phyloP scores from a whole-genome alignment of 2,888 invertebrate species.

The Tetramorium bicarinatum region DNA sequence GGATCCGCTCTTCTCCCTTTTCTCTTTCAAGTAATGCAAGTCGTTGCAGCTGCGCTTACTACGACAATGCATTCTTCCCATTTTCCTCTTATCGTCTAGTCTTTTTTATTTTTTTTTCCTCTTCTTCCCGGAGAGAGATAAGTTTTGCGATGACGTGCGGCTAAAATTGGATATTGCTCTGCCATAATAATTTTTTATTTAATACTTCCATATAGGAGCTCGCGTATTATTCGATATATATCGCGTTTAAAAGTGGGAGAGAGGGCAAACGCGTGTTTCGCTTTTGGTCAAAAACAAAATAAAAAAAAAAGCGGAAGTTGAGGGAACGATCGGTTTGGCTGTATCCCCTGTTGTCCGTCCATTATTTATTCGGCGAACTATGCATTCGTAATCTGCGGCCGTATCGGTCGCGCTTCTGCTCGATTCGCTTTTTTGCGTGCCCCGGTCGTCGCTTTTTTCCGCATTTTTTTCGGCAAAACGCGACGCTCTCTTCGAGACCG shows the following conservation, averaged over 20 bases:
- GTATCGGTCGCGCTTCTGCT: constrained; percentile 56
- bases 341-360: constrained; percentile 51
- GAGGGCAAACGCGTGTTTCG: constrained; percentile 29
- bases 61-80: constrained; percentile 3
- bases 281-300: constrained; percentile 32
- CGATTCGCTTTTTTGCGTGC: constrained; percentile 55
- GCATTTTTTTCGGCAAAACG: constrained; percentile 53
- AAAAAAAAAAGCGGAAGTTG: constrained; percentile 32
- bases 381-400: constrained; percentile 65
- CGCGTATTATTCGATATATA: constrained; percentile 24
- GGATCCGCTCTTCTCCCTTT: constrained; percentile 2
- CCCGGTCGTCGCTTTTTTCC: constrained; percentile 48
- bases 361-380: constrained; percentile 66
- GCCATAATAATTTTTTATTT: constrained; percentile 21
- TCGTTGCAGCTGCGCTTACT: neutral
- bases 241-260: constrained; percentile 26
- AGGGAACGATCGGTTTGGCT: constrained; percentile 47
- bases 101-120: neutral
- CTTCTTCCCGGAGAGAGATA: neutral
- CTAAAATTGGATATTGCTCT: constrained; percentile 1
- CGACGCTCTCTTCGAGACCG: constrained; percentile 58
- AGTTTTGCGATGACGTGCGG: neutral
- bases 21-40: neutral
- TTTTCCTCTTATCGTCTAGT: neutral
- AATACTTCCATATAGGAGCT: neutral